Conservation (phyloP, 2,888 invertebrate species). For the Pardosa pseudoannulata region DNA sequence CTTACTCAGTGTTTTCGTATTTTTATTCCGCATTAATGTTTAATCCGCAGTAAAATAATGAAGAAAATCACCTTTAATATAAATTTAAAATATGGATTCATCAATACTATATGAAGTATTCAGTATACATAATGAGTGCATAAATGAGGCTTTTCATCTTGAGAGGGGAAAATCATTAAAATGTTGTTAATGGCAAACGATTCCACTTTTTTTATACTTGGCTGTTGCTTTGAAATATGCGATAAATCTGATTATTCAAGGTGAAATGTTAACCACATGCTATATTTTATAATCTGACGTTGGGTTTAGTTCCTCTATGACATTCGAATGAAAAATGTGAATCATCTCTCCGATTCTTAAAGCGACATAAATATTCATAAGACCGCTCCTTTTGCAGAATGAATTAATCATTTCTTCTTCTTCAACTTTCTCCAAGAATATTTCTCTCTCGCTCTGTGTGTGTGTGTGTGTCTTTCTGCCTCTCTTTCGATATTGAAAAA, state of each 20-base stretch:
- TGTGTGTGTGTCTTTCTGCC: too few relatives aligned
- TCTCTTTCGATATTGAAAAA: too few relatives aligned
- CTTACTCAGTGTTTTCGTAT: too few relatives aligned
- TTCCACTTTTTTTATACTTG: not conserved
- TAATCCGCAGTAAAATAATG: not conserved
- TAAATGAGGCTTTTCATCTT: not conserved
- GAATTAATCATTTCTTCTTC: not conserved
- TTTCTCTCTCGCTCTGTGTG: too few relatives aligned
- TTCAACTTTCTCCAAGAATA: not conserved
- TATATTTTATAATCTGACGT: conserved; percentile 6
- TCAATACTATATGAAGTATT: not conserved
- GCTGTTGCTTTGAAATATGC: not conserved
- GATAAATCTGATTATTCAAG: conserved; percentile 5
- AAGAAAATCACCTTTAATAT: not conserved
- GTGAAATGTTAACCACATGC: conserved; percentile 5
- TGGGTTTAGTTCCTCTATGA: not conserved
- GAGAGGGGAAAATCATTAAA: not conserved
- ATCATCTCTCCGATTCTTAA: not conserved
- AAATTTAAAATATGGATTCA: not conserved
- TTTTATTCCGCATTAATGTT: too few relatives aligned
- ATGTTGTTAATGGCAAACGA: not conserved
- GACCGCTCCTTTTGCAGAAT: not conserved
- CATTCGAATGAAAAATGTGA: conserved; percentile 5
- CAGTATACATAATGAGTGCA: not conserved
- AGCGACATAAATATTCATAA: conserved; percentile 5